Conservation (phyloP, 2,888 invertebrate genomes). For the Eupithecia vulgata region DNA sequence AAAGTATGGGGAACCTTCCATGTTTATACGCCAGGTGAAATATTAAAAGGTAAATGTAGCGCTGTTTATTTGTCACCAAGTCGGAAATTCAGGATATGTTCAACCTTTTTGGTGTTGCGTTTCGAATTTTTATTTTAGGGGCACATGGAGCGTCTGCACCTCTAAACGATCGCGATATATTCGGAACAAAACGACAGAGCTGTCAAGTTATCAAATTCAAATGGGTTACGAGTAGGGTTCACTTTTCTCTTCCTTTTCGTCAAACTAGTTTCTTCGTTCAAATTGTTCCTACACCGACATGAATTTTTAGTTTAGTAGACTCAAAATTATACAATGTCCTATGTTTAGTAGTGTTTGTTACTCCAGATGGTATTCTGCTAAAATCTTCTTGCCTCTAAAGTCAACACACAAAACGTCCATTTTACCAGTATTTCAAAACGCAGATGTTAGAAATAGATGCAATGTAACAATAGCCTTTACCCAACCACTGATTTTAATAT, state of each 20-base stretch:
- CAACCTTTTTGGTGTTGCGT: background rate
- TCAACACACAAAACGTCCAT: background rate
- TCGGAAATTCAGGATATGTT: background rate
- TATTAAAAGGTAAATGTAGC: conserved; percentile 6
- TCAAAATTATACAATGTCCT: background rate
- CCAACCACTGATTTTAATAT: conserved; percentile 9
- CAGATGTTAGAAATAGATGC: background rate
- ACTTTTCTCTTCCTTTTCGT: background rate
- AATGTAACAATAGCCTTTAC: background rate
- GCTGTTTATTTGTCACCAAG: conserved; percentile 17
- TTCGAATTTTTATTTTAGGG: conserved; percentile 2
- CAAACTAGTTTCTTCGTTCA: background rate
- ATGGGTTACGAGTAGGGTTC: background rate
- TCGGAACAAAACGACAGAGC: background rate
- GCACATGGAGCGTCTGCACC: background rate
- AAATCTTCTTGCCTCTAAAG: background rate
- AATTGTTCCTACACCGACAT: background rate
- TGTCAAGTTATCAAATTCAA: background rate
- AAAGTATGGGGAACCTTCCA: conserved; percentile 27
- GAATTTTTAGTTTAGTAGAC: background rate
- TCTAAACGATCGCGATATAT: background rate
- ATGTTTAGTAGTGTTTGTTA: background rate
- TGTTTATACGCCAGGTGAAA: conserved; percentile 21
- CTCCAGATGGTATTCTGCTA: background rate
- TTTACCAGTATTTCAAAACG: background rate